Conservation (phyloP, 2,113 vertebrate genomes). For the Elanus axillaris region DNA sequence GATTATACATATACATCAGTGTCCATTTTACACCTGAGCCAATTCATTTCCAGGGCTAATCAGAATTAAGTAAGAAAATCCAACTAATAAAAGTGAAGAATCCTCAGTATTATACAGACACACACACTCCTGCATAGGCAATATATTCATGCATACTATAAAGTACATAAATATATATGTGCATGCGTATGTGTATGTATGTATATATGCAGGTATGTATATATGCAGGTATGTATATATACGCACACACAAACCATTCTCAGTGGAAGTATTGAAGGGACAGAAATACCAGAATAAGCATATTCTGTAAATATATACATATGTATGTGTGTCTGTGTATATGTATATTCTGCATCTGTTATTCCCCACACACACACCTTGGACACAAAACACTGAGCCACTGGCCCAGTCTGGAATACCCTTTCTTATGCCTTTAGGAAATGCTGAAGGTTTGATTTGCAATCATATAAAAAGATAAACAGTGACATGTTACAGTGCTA, state of each 20-base stretch:
- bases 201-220: not conserved
- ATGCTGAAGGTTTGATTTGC: not conserved
- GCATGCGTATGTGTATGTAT: too few relatives aligned
- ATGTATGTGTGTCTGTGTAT: fast-evolving
- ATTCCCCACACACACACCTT: not conserved
- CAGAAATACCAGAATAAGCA: not conserved
- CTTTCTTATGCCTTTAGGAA: not conserved
- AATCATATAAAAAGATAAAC: not conserved
- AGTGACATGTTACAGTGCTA: not conserved
- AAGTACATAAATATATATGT: not conserved
- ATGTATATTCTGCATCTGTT: not conserved
- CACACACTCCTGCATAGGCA: not conserved
- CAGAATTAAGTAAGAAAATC: not conserved
- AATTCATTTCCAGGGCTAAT: not conserved
- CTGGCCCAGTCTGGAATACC: not conserved
- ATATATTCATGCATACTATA: not conserved
- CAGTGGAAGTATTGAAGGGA: not conserved
- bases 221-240: too few relatives aligned
- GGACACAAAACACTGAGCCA: not conserved
- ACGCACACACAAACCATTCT: not conserved
- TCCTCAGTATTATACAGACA: not conserved
- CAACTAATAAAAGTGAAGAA: not conserved
- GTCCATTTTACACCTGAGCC: not conserved
- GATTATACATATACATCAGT: not conserved
- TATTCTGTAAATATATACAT: not conserved